Percentiles rank a stretch among this genome's conserved stretches.
Evolutionary conservation across 2,888 invertebrate genomes (phyloP).

Genomic region (Charanyca ferruginea): DNA sequence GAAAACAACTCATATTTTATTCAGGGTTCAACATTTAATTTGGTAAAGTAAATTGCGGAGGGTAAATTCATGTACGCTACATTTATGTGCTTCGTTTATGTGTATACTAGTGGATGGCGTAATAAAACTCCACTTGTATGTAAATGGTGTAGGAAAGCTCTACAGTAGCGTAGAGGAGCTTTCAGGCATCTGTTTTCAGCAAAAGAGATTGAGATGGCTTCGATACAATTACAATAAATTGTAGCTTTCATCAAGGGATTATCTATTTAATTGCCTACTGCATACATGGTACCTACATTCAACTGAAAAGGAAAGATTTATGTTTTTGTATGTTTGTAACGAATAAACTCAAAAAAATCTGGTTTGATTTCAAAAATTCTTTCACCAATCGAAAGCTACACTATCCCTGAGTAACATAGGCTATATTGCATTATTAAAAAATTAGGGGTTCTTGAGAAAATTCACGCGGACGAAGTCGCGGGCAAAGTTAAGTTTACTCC

Average conservation of each 20-base stretch:
- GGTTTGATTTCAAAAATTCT: no score
- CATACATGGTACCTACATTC: no score
- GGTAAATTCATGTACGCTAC: conserved; percentile 23
- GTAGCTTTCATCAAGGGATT: neutral
- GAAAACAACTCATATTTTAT: conserved; percentile 42
- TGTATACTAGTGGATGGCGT: conserved; percentile 7
- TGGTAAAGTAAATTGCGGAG: conserved; percentile 44
- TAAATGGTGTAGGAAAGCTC: conserved; percentile 19
- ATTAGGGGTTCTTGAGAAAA: no score
- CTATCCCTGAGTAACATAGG: no score
- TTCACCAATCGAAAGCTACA: no score
- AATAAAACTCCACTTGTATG: conserved; percentile 40
- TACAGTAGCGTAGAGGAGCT: neutral
- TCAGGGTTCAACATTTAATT: conserved; percentile 46
- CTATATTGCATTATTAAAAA: no score
- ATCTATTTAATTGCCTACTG: neutral
- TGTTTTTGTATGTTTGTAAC: no score
- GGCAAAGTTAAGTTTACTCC: no score
- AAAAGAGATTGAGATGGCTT: neutral
- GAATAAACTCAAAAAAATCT: no score
- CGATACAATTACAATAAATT: neutral
- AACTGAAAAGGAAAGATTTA: no score
- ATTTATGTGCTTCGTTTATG: conserved; percentile 35
- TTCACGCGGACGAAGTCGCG: no score
- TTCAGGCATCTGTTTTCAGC: neutral